These are phyloP conservation scores for Cyphomyrus discorhynchus DNA, from an alignment of 2,113 vertebrate genomes.

Conservation along the genomic window DNA sequence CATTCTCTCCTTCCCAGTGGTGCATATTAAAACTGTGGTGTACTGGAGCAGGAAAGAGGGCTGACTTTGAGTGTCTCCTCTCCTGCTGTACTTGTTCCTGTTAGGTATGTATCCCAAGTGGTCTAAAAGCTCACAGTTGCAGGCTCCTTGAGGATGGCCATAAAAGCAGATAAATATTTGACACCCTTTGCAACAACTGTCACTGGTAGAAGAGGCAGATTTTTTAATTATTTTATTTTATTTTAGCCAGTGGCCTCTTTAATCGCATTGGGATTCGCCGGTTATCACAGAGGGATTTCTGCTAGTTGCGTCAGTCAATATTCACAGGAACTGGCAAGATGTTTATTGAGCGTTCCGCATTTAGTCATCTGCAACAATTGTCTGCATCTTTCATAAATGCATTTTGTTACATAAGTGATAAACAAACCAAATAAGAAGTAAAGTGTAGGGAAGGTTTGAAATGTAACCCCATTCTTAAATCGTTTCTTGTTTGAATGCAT, in stretches of 20 bases:
- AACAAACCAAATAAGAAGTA: background rate
- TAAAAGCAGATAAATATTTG: conserved; percentile 5
- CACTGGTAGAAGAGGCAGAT: background rate
- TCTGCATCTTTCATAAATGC: background rate
- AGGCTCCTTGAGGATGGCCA: background rate
- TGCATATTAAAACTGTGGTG: background rate
- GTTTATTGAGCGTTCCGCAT: background rate
- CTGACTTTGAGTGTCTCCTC: background rate
- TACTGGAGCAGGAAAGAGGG: background rate
- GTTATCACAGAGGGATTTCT: background rate
- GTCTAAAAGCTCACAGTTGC: background rate
- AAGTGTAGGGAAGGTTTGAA: background rate
- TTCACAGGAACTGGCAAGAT: background rate
- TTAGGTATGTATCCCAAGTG: background rate
- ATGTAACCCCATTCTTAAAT: background rate
- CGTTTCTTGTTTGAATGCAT: background rate
- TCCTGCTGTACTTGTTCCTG: background rate
- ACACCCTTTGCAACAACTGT: background rate
- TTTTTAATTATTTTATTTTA: background rate
- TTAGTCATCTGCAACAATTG: background rate
- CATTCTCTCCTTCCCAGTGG: background rate
- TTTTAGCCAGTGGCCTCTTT: background rate
- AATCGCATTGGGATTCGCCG: background rate
- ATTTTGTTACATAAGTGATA: background rate
- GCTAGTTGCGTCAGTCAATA: conserved; percentile 7